Base-by-base conservation (phyloP, 2,797 vertebrate genomes). In the Paguma larvata region DNA sequence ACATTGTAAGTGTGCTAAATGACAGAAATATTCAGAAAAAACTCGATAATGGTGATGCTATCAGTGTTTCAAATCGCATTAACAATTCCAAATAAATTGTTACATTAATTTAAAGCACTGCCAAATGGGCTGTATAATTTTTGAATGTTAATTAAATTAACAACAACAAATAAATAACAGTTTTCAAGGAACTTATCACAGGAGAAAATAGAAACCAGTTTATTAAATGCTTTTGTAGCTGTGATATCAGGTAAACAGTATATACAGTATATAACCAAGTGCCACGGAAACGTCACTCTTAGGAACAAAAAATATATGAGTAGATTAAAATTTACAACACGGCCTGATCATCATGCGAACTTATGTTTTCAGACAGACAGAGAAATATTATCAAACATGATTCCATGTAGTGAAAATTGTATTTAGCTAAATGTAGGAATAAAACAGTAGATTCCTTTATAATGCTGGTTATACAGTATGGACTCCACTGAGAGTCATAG, bases 91-190 rank as follows among this genome's bases (percentile, higher is more conserved):
- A 27, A 92, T 91, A 89, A 91, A 93, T 77, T 82, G 21, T 38
- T 93, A 53, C 30, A 94, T 88, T 89, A 96, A 94, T 68, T 94
- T 89, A 94, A 91, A 96, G 75, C 77, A 38, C 46, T 89, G 65
- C 48, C 67, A 97, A 78, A 94, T 89, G 88, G 82, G n/a, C 32
- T 88, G 75, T 80, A 93, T 95, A 92, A 93, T 93, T 97, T 97
- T 83, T 89, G 59, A 96, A 93, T 93, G 51, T 85, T 86, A 95
- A 97, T 97, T 93, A 94, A 86, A 86, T 96, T 92, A 92, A 46
- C 67, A 51, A 41, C 44, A 94, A 87, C 14, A 82, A 12, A 94
- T 85, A 94, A 96, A 75, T 85, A 93, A 89, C 2, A 23, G 46
- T 83, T 78, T 96, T 96, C 9, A 93, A 79, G 68, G 95, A 94